These are phyloP conservation scores for Sarcophaga caerulescens DNA, from an alignment of 2,888 invertebrate genomes.

Conservation along the genomic window DNA sequence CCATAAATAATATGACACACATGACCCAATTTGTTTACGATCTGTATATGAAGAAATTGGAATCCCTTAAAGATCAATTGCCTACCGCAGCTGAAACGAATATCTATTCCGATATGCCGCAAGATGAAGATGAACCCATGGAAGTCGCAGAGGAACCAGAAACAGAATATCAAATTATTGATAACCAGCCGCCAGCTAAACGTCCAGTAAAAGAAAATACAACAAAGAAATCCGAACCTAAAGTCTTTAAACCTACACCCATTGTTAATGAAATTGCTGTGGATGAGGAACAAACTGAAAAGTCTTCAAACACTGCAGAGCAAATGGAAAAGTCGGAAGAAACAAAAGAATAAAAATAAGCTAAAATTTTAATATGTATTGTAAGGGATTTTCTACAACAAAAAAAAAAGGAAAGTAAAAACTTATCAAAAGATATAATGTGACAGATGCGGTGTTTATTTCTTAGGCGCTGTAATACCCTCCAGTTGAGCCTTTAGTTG, in stretches of 20 bases:
- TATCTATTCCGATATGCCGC: slow-evolving; percentile 80
- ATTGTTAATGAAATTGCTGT: slow-evolving; percentile 83
- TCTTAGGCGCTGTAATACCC: slow-evolving; percentile 96
- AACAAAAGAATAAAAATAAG: slow-evolving; percentile 41
- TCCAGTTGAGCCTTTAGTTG: slow-evolving; percentile 97
- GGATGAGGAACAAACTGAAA: slow-evolving; percentile 71
- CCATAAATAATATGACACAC: slow-evolving; percentile 88
- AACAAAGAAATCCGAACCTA: slow-evolving; percentile 55
- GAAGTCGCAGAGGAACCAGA: not conserved
- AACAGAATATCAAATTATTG: slow-evolving; percentile 30
- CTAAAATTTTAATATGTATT: slow-evolving; percentile 43
- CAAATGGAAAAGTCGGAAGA: slow-evolving; percentile 1
- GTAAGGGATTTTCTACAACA: slow-evolving; percentile 17
- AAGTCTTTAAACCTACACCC: slow-evolving; percentile 77
- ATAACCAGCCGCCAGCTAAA: slow-evolving; percentile 57
- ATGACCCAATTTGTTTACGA: slow-evolving; percentile 98
- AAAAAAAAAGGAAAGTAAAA: slow-evolving; percentile 42
- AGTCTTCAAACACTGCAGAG: not conserved
- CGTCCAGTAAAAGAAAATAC: slow-evolving; percentile 61
- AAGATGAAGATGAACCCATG: slow-evolving; percentile 77
- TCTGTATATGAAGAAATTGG: slow-evolving; percentile 91
- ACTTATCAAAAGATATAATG: slow-evolving; percentile 27
- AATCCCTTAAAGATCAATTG: slow-evolving; percentile 82
- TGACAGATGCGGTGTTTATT: slow-evolving; percentile 82
- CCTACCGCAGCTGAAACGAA: slow-evolving; percentile 73